A percentile compares a stretch with the other conserved stretches of the same genome.
phyloP scores from a whole-genome alignment of 2,888 invertebrate genomes.

The Lagria hirta region DNA sequence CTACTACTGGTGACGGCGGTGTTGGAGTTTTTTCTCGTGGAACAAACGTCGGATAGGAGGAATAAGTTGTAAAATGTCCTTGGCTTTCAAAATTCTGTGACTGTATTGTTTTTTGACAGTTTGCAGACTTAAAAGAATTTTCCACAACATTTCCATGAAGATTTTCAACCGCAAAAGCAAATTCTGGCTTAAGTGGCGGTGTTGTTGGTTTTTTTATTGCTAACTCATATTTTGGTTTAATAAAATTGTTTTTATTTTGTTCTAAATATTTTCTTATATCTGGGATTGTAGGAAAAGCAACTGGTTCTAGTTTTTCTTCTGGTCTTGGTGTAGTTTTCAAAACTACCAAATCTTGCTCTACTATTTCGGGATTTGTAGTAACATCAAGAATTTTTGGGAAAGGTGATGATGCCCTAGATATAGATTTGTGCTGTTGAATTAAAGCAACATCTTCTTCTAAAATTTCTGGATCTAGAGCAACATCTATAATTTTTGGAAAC shows the following conservation, averaged over 20 bases:
- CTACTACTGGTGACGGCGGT: slow-evolving; percentile 3
- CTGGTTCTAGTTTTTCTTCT: background rate
- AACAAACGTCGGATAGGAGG: slow-evolving; percentile 46
- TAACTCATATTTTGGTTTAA: slow-evolving; percentile 36
- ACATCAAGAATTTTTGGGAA: slow-evolving; percentile 48
- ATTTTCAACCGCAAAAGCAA: slow-evolving; percentile 44
- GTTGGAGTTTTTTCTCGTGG: slow-evolving; percentile 35
- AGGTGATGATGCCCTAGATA: slow-evolving; percentile 40
- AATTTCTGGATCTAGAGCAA: slow-evolving; percentile 35
- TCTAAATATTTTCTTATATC: slow-evolving; percentile 42
- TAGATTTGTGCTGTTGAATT: slow-evolving; percentile 32
- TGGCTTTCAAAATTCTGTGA: slow-evolving; percentile 51
- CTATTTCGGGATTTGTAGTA: slow-evolving; percentile 42
- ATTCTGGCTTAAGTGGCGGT: slow-evolving; percentile 42
- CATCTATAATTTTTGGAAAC: slow-evolving; percentile 42
- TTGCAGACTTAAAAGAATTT: slow-evolving; percentile 33
- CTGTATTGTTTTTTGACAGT: slow-evolving; percentile 42
- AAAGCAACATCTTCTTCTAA: slow-evolving; percentile 35
- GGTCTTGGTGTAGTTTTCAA: slow-evolving; percentile 41
- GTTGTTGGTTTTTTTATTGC: slow-evolving; percentile 20
- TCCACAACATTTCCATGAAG: slow-evolving; percentile 39
- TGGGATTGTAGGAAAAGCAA: slow-evolving; percentile 44
- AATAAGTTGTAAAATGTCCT: slow-evolving; percentile 49
- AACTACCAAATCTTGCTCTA: slow-evolving; percentile 44
- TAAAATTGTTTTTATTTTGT: slow-evolving; percentile 34